Base-by-base conservation (phyloP, 2,888 invertebrate species). In the Rhingia campestris region DNA sequence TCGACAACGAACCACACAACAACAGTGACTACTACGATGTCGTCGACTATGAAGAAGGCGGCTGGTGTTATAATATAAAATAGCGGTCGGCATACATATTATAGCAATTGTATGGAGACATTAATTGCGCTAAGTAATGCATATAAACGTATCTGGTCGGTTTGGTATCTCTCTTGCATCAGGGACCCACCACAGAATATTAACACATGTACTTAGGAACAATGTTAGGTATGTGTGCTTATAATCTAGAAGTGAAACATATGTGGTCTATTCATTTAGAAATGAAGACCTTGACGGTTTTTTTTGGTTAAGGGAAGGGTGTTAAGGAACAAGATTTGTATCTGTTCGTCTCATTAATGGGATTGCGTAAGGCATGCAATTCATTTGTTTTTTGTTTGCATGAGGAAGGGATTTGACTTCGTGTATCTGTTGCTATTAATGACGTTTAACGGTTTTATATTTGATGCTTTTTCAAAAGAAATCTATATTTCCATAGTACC, bases 51-150 rank as follows among this genome's bases (percentile, higher is more conserved):
- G 45, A 72, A 82, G 73, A 77, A 86, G 75, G 63, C 81, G 67
- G 41, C 43, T 66, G 51, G 70, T 81, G 67, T 67, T 77, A 70
- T 72, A 76, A 72, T 59, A 43, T 33, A 49, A 37, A 45, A 59
- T 63, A 22, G 14, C 12, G 51, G 51, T 43, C 53, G 32, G 32
- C 43, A 47, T 49, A 61, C 39, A 56, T 35, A 47, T 4, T 30
- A 56, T 35, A 41, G 53, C 35, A 54, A 41, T 66, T 70, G 70
- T 76, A 32, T 32, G 49, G 59, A 74, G 37, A 75, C 74, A 80
- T 74, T 84, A 84, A 84, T 84, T 80, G 84, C 74, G 75, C 84
- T 84, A 84, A 84, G 80, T 84, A 84, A 80, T 84, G 84, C 80
- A 80, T 80, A 84, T 74, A 75, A 79, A 84, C 74, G 70, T 79